Conservation (phyloP, 2,888 invertebrate species). For the Scaptodrosophila latifasciaeformis region DNA sequence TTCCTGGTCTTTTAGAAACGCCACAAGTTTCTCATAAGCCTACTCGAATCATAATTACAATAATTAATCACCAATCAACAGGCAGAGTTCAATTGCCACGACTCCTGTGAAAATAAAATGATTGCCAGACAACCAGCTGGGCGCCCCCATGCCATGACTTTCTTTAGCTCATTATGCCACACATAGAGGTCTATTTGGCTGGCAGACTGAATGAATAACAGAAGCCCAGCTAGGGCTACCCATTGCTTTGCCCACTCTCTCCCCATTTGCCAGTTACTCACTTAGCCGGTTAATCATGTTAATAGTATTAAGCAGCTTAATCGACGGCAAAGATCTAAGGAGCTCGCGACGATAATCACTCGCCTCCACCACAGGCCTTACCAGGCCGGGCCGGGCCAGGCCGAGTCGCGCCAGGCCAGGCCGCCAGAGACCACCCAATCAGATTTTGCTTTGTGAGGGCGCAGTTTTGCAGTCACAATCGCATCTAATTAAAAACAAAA, state of each 20-base stretch:
- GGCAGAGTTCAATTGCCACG: constrained; percentile 56
- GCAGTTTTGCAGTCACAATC: constrained; percentile 2
- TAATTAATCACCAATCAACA: constrained; percentile 46
- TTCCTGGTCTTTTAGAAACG: neutral
- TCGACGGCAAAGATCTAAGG: constrained; percentile 67
- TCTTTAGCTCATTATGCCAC: neutral
- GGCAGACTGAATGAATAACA: no score
- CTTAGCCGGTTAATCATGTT: constrained; percentile 56
- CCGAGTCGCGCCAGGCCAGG: constrained; percentile 1
- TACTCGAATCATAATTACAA: constrained; percentile 30
- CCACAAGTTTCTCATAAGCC: neutral
- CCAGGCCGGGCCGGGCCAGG: constrained; percentile 7
- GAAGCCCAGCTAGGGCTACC: no score
- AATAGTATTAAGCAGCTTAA: constrained; percentile 68
- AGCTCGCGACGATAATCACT: constrained; percentile 56
- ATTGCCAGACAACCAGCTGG: constrained; percentile 26
- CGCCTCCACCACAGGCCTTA: constrained; percentile 2
- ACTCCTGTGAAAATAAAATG: constrained; percentile 54
- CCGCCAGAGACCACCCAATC: constrained; percentile 40
- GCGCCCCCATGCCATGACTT: neutral
- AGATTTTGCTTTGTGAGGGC: constrained; percentile 4
- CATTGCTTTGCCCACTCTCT: neutral
- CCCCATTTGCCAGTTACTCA: constrained; percentile 7
- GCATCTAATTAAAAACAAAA: constrained; percentile 64
- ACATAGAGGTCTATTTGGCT: no score